These are phyloP conservation scores for Pollenia labialis DNA, from an alignment of 2,888 invertebrate species.

Conservation along the genomic window DNA sequence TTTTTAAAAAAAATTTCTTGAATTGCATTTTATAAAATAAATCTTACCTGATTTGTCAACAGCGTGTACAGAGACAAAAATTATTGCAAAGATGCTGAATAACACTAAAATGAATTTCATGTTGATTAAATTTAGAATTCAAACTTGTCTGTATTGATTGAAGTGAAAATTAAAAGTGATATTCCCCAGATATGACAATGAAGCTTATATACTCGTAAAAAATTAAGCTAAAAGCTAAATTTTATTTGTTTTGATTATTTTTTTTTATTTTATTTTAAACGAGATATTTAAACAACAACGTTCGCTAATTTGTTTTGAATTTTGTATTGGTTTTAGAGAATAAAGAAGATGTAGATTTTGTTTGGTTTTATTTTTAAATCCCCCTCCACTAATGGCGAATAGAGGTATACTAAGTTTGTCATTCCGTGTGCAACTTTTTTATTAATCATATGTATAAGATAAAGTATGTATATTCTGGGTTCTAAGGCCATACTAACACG, in stretches of 20 bases:
- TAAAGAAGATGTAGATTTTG: constrained; percentile 21
- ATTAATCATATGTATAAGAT: too few relatives aligned
- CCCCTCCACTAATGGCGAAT: too few relatives aligned
- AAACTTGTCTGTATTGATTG: constrained; percentile 31
- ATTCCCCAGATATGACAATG: constrained; percentile 21
- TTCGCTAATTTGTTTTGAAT: constrained; percentile 22
- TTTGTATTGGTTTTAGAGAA: constrained; percentile 7
- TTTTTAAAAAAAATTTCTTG: too few relatives aligned
- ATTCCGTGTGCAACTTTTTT: too few relatives aligned
- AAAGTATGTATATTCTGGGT: too few relatives aligned
- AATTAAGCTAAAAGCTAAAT: constrained; percentile 27
- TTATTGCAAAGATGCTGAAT: constrained; percentile 72
- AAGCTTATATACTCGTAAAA: constrained; percentile 58
- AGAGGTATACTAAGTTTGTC: too few relatives aligned
- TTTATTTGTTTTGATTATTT: constrained; percentile 9
- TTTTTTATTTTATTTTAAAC: constrained; percentile 3
- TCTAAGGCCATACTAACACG: too few relatives aligned
- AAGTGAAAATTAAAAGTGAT: constrained; percentile 55
- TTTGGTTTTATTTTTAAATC: neutral
- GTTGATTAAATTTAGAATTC: constrained; percentile 21
- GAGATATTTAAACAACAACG: neutral
- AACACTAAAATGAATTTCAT: constrained; percentile 70
- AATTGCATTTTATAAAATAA: neutral
- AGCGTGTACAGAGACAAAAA: constrained; percentile 69
- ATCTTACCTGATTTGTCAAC: constrained; percentile 74